Evolutionary conservation across 53 echinoderm and acorn worm genomes (phyloP), one percentile per base, ranked within the genome.

Genomic region (Paracentrotus lividus): DNA sequence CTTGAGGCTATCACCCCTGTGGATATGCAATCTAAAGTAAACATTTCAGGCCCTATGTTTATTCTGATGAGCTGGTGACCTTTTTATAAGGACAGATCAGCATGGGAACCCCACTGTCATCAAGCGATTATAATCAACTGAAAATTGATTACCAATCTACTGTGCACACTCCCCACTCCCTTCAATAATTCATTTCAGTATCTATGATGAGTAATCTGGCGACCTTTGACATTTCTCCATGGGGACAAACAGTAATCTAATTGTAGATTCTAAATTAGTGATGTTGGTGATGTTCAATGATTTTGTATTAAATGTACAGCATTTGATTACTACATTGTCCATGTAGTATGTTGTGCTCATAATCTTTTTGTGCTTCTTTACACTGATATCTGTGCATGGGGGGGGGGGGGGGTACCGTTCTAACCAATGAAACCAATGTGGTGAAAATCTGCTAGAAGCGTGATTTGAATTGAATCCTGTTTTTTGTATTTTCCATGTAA

Each of bases 61-160:
- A 49, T 72, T 90, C 72, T 90, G 49, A 45, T 66, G 90, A 68
- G 54, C 53, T 56, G 53, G 89, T 89, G 89, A 89, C 89, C 89
- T 89, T 86, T 86, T 56, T 86, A 36, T 86, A 86, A 86, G 89
- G 89, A 59, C 89, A 89, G 26, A 59, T 89, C 61, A 33, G 89
- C 89, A 38, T 26, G 27, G 72, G 69, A 89, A 67, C 90, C 90
- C 68, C 52, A 53, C 90, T 90, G 90, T 90, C 72, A 90, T 69
- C 52, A 72, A 72, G 72, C 68, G 52, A 68, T 53, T 23, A 49
- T 72, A 72, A 90, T 90, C 90, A 90, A 69, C 90, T 51, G 72
- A 72, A 47, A 90, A 90, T 72, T 90, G 90, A 72, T 90, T 68
- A 90, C 72, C 90, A 90, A 67, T 90, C 90, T 90, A 49, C 69